Evolutionary conservation across 2,797 vertebrate species (phyloP), one percentile per base, ranked within the genome.

Genomic region (Avahi laniger): DNA sequence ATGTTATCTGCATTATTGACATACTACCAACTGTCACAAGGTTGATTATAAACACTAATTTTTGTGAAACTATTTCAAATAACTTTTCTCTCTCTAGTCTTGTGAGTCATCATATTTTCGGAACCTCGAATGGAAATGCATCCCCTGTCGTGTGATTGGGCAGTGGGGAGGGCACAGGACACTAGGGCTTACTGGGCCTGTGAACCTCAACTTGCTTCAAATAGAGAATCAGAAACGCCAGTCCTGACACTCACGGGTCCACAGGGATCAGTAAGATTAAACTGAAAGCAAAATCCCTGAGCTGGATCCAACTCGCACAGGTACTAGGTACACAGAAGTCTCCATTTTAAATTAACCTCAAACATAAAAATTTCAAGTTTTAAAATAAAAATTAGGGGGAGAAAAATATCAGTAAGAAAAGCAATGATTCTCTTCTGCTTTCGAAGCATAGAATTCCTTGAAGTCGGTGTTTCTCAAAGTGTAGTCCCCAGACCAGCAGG

Each of bases 31-130:
- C 30, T 24, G 38, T 70, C 75, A 61, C 24, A 20, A 73, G 63
- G 65, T 46, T 84, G 91, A 72, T 82, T 81, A 73, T 17, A 85
- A 91, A 57, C 35, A 63, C 87, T 33, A 46, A 81, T 89, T 85
- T 90, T 69, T 46, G 87, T 89, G 65, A 95, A 83, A 89, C 70
- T 48, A 80, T 76, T 91, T 89, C 83, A 82, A 84, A 69, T 63
- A 67, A 4, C 8, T 63, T 78, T 89, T 69, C 30, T 67, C 88
- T 59, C 69, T 93, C 48, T 54, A 33, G 41, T 65, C n/a, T 89
- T 76, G 15, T 52, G 76, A 78, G 33, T 15, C 35, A 54, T 78
- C 38, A 7, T n/a, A 72, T 30, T 73, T 89, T 75, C 6, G 14
- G 57, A 57, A 24, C 30, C 50, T 67, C 0, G 0, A 24, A 8